These are phyloP conservation scores for Uropsilus gracilis DNA, from an alignment of 2,113 vertebrate species.

Conservation along the genomic window DNA sequence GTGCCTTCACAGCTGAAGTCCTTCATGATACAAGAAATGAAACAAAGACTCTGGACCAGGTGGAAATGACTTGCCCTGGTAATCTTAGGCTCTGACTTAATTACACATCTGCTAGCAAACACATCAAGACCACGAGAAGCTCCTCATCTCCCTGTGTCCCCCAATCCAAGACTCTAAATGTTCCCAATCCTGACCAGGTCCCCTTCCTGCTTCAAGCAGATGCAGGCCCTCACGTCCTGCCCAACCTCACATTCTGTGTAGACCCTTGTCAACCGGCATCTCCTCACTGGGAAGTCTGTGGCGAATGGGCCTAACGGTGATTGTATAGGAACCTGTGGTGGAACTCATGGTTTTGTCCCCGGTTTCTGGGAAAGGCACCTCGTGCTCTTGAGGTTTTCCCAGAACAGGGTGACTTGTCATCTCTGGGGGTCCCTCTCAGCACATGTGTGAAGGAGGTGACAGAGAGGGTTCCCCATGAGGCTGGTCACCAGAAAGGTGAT, in stretches of 20 bases:
- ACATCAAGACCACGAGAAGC: background rate
- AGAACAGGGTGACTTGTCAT: too few relatives aligned
- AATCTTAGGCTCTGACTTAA: background rate
- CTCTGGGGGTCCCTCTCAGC: background rate
- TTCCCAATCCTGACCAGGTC: background rate
- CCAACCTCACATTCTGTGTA: too few relatives aligned
- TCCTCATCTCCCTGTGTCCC: background rate
- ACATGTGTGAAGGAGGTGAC: background rate
- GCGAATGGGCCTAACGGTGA: background rate
- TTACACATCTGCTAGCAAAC: too few relatives aligned
- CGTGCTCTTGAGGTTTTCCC: background rate
- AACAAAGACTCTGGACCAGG: background rate
- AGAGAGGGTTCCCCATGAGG: background rate
- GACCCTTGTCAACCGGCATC: too few relatives aligned
- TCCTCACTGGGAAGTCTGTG: background rate
- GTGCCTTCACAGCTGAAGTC: background rate
- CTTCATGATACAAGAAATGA: background rate
- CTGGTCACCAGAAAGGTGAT: background rate
- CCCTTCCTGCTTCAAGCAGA: too few relatives aligned
- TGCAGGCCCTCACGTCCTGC: rapidly evolving
- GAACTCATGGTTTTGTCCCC: background rate
- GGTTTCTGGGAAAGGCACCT: background rate
- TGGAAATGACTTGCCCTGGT: background rate
- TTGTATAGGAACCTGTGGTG: background rate
- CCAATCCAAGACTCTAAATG: background rate